Conservation (phyloP, 2,888 invertebrate species). For the Plebejus argus region DNA sequence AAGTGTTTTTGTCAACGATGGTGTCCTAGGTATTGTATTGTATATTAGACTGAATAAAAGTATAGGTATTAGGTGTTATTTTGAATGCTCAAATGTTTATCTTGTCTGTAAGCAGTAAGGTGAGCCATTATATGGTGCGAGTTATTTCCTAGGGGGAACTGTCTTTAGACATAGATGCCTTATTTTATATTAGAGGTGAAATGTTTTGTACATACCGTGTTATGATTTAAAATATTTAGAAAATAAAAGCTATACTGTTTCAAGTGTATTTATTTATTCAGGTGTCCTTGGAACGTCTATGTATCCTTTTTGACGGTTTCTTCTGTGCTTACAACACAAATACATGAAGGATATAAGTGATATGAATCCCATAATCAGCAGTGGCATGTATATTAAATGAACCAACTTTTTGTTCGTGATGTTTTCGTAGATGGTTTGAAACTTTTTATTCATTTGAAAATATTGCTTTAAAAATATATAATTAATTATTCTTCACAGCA, state of each 20-base stretch:
- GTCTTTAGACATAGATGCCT: constrained; percentile 61
- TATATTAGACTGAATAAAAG: constrained; percentile 42
- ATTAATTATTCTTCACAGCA: not conserved
- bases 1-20: not conserved
- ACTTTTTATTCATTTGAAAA: not conserved
- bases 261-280: constrained; percentile 48
- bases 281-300: constrained; percentile 66
- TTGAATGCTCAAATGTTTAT: constrained; percentile 68
- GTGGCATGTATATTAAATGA: constrained; percentile 57
- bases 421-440: not conserved
- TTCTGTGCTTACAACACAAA: constrained; percentile 63
- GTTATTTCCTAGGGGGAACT: constrained; percentile 55
- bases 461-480: not conserved
- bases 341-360: constrained; percentile 65
- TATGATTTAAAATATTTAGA: constrained; percentile 63
- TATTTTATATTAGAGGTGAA: constrained; percentile 71
- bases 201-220: constrained; percentile 78
- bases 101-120: constrained; percentile 54
- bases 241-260: constrained; percentile 63
- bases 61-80: constrained; percentile 36
- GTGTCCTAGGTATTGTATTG: constrained; percentile 23
- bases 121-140: constrained; percentile 61
- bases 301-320: constrained; percentile 61
- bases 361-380: constrained; percentile 64
- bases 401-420: constrained; percentile 38